Base-by-base conservation (phyloP, 2,888 invertebrate species). In the Muscina levida region DNA sequence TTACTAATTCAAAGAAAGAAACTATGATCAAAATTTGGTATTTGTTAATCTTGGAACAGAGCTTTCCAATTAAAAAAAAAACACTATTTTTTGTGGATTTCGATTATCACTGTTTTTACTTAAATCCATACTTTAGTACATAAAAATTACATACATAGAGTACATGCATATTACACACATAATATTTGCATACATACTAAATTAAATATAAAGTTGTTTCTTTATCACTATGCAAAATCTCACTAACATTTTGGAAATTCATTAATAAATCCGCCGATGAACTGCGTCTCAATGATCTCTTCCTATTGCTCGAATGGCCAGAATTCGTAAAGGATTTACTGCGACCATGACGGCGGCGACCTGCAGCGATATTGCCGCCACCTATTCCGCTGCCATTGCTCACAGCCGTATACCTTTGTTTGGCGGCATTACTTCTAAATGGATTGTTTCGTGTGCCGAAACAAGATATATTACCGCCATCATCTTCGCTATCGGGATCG, bases 201-300 rank as follows among this genome's bases (percentile, higher is more conserved):
- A 82, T 76, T 72, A 77, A 77, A 83, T 65, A 82, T 73, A 78
- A 79, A 31, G 72, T 79, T 71, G 19, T 67, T 76, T 74, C 75
- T 8, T 59, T 77, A 72, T 75, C 79, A 76, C 72, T 82, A 67
- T 71, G 46, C 31, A 68, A 71, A 79, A 74, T 62, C 26, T 72
- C 74, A 79, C 82, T 77, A 72, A 70, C 72, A 75, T 76, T 68
- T 72, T 66, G 73, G 44, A 74, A 76, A 66, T 84, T 85, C 83
- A 89, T 84, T 37, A 90, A 84, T 70, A 89, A 82, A 84, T 90
- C 89, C 0, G 88, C 90, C 11, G 90, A 90, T 1, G 89, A 89
- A 57, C 88, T 89, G 72, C 89, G 87, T 82, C 87, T 87, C 46
- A 86, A 77, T 48, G 31, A 77, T 24, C 67, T 75, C n/a, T 39